Percentiles rank a stretch among this genome's conserved stretches.
Conservation (phyloP, 1,140 invertebrate genomes). For the Chironomus tepperi region DNA sequence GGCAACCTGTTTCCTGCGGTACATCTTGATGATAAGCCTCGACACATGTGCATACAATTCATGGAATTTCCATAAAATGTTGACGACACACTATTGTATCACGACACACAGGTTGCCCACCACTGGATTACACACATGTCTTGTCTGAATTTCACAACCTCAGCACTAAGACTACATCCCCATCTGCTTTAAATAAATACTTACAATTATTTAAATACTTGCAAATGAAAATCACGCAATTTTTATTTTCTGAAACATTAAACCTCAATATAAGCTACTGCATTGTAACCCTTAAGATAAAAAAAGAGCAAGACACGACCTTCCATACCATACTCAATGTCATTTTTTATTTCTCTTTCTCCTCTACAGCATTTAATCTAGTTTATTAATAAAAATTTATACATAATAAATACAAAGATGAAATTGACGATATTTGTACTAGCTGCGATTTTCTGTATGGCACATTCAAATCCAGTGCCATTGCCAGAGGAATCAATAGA, state of each 20-base stretch:
- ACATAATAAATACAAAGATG: not conserved
- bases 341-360: not conserved
- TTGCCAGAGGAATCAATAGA: constrained; percentile 1
- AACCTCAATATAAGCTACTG: not conserved
- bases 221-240: not conserved
- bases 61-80: too few relatives aligned
- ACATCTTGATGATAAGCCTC: too few relatives aligned
- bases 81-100: too few relatives aligned
- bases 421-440: not conserved
- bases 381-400: not conserved
- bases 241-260: not conserved
- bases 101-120: too few relatives aligned
- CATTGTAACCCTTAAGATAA: not conserved
- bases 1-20: too few relatives aligned
- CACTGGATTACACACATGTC: too few relatives aligned
- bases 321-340: constrained; percentile 11
- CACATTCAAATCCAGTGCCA: not conserved
- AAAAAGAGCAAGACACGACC: not conserved
- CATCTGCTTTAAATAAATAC: too few relatives aligned
- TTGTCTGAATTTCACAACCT: too few relatives aligned
- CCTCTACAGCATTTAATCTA: not conserved
- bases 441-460: constrained; percentile 8
- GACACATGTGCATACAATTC: too few relatives aligned
- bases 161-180: too few relatives aligned
- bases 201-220: not conserved